A percentile compares a stretch with the other conserved stretches of the same genome.
Conservation (phyloP, 2,113 vertebrate species). For the Alethe castanea region DNA sequence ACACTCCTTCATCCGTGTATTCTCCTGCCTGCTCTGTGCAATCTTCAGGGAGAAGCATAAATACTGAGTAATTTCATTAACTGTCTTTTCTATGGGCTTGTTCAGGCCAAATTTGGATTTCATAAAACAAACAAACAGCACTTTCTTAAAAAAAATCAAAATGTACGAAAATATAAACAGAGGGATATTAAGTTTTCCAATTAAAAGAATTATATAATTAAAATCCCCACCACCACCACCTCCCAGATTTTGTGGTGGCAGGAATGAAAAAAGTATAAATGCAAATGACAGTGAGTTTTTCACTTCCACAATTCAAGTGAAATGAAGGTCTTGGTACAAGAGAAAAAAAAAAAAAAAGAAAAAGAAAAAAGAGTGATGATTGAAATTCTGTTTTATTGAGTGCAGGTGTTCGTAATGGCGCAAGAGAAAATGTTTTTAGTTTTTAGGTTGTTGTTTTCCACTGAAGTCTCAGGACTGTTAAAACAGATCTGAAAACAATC, state of each 20-base stretch:
- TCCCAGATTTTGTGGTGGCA: background rate
- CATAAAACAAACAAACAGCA: constrained; percentile 34
- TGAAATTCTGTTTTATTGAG: background rate
- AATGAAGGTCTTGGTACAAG: background rate
- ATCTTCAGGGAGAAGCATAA: constrained; percentile 14
- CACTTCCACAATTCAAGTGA: background rate
- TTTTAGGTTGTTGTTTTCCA: background rate
- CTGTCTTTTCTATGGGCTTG: constrained; percentile 6
- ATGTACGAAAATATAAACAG: constrained; percentile 27
- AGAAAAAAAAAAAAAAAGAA: background rate
- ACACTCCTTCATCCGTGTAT: background rate
- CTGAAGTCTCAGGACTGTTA: background rate
- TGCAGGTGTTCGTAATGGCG: background rate
- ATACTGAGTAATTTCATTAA: constrained; percentile 30
- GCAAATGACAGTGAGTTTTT: background rate
- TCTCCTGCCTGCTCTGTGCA: background rate
- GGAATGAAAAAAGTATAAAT: background rate
- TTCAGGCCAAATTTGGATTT: constrained; percentile 36
- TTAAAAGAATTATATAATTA: constrained; percentile 33
- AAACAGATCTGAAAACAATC: background rate
- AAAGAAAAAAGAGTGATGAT: background rate
- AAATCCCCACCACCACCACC: background rate
- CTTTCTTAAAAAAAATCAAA: background rate
- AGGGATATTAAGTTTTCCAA: constrained; percentile 16
- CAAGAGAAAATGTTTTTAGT: background rate